Evolutionary conservation across 1,140 invertebrate genomes (phyloP), one percentile per base, ranked within the genome.

Genomic region (Listronotus bonariensis): DNA sequence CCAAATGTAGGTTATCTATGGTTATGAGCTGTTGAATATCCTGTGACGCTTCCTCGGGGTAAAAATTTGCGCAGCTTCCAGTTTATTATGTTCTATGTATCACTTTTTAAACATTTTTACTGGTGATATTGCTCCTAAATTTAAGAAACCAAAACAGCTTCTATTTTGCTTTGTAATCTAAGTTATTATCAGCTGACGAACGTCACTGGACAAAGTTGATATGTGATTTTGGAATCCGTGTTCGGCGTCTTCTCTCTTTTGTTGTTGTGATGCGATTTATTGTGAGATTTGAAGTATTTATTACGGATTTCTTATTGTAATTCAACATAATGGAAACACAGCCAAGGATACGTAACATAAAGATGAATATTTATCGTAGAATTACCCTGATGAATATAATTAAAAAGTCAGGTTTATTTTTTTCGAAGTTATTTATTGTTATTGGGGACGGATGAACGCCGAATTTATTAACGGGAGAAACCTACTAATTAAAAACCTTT

Each of bases 151-250:
- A n/a, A n/a, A n/a, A n/a, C n/a, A n/a, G n/a, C n/a, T n/a, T n/a
- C n/a, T n/a, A n/a, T n/a, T n/a, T n/a, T n/a, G n/a, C n/a, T n/a
- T n/a, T n/a, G n/a, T n/a, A n/a, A n/a, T n/a, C n/a, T n/a, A n/a
- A n/a, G n/a, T n/a, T 26, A 26, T 26, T 26, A 3, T 26, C 1
- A 26, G 5, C 20, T 1, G 20, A 49, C 56, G 46, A 32, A 52
- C 60, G 51, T 8, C 60, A 53, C 60, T 63, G 60, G 14, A 15
- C 8, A 26, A 52, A 71, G 68, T 74, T 74, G 72, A 74, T 74
- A 71, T 74, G 72, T 74, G 73, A 74, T 71, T 74, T 69, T 68
- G 69, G 71, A 72, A 71, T 74, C 60, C 46, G 70, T 63, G 69
- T 68, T 64, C 59, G 65, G 58, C 60, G 60, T 57, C 43, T 52